Base-by-base conservation (phyloP, 2,888 invertebrate genomes). In the Pegoplata infirma region DNA sequence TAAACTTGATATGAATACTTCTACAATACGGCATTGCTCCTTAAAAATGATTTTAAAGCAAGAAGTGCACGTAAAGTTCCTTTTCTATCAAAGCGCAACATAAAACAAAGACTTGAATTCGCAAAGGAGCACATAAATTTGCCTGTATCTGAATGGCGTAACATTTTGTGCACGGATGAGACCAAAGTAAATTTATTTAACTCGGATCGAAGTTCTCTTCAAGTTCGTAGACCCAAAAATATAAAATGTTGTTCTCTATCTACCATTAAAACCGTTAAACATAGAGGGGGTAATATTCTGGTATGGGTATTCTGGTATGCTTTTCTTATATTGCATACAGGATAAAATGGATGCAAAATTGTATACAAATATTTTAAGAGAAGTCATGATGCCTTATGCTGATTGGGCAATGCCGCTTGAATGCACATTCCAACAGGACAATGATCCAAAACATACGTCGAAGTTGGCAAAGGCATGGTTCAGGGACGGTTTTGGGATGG, bases 371-470 rank as follows among this genome's bases (percentile, higher is more conserved):
- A 81, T 82, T 23, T 55, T 80, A 17, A 63, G 72, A 66, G 68
- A 76, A 49, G 47, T 72, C 17, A 79, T 81, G 81, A 49, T 81
- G 25, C 77, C 74, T 25, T 56, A 56, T 36, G n/a, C 56, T 56
- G 36, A 36, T 32, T 56, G 40, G n/a, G 61, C 80, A 61, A 80
- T 81, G 82, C 76, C 81, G 23, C 49, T 82, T 46, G 55, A 44
- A 63, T 82, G 76, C 79, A 53, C 64, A 7, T 81, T 81, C 55
- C 81, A 81, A 58, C 76, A 80, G 21, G 80, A 82, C 53, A 82
- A 81, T 56, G 82, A 81, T 58, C 63, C 74, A 8, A 79, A 81
- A 63, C 61, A 76, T 55, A 73, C 80, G 63, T 69, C 53, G 47
- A 59, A 61, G 32, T 25, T 64, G 25, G 79, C 59, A 14, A 78